Percentiles rank a stretch among this genome's conserved stretches.
Conservation (phyloP, 2,113 vertebrate genomes). For the Ascaphus truei region DNA sequence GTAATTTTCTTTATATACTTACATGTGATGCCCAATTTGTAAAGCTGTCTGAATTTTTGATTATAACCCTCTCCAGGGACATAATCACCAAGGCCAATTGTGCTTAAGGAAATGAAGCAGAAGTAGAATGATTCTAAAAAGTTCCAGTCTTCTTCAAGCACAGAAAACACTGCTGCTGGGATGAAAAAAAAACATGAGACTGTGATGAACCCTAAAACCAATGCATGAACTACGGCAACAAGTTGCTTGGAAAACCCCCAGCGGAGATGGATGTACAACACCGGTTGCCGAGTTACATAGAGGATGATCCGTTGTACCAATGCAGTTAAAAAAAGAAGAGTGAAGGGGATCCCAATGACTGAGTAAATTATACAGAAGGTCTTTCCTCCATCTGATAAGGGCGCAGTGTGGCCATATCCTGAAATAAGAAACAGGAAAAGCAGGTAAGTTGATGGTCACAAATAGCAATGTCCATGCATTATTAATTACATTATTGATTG, state of each 20-base stretch:
- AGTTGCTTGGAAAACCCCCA: conserved; percentile 88
- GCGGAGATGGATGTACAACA: conserved; percentile 78
- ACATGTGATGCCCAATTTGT: conserved; percentile 94
- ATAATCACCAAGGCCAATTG: conserved; percentile 93
- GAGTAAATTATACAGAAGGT: conserved; percentile 95
- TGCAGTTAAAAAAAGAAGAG: conserved; percentile 91
- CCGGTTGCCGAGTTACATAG: conserved; percentile 75
- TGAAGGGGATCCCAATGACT: conserved; percentile 91
- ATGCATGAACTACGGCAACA: conserved; percentile 80
- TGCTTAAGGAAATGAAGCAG: conserved; percentile 95
- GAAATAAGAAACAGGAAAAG: not conserved
- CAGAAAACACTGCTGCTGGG: conserved; percentile 86
- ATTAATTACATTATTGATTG: too few relatives aligned
- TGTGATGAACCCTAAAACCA: conserved; percentile 70
- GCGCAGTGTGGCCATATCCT: conserved; percentile 96
- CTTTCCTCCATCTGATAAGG: conserved; percentile 90
- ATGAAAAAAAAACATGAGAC: conserved; percentile 88
- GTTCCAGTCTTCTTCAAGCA: conserved; percentile 92
- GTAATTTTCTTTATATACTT: conserved; percentile 49
- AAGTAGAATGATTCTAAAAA: conserved; percentile 97
- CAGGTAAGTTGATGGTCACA: not conserved
- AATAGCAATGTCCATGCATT: not conserved
- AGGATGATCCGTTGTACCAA: conserved; percentile 92
- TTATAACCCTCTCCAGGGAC: conserved; percentile 89
- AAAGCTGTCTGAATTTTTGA: conserved; percentile 87